Evolutionary conservation across 1,140 invertebrate species (phyloP), one percentile per base, ranked within the genome.

Genomic region (Drosophila kohkoa): DNA sequence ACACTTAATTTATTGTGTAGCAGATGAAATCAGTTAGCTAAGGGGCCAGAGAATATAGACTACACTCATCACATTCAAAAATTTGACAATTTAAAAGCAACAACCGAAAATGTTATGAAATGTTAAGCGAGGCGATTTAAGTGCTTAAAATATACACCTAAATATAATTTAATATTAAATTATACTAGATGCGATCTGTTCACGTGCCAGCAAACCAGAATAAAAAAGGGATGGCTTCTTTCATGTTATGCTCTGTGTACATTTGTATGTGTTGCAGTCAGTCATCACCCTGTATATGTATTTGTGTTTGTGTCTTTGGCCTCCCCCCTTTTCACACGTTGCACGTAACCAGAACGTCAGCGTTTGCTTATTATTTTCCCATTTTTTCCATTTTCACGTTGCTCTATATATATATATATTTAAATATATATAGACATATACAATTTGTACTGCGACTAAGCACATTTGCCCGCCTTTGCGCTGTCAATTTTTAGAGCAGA

Each of bases 291-390:
- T 74, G 71, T 74, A 60, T 69, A 25, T 25, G 20, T 25, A 25
- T 25, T 25, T 25, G 20, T 55, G 55, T 69, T 15, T 55, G 64
- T 74, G 16, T 35, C 51, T 28, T 46, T 73, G n/a, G n/a, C n/a
- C n/a, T 46, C 3, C 25, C 52, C 10, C 28, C 35, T 45, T 5
- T 43, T 58, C 51, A 58, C 49, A 80, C 66, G 62, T 72, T 82
- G 82, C 82, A 87, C 59, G 32, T 45, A 54, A 69, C 57, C 67
- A 49, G 65, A 68, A 71, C 70, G 81, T 83, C 81, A 86, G 58
- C 58, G 59, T 67, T 66, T 32, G 62, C 43, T 63, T 43, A n/a
- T 16, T 60, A 20, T 48, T 38, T 35, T 48, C 60, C 41, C 59
- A 66, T 66, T 68, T 82, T 45, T 52, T 45, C 51, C 82, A 65